Percentiles rank a stretch among this genome's conserved stretches.
Evolutionary conservation across 2,113 vertebrate genomes (phyloP).

Genomic region (Aegotheles bennettii): DNA sequence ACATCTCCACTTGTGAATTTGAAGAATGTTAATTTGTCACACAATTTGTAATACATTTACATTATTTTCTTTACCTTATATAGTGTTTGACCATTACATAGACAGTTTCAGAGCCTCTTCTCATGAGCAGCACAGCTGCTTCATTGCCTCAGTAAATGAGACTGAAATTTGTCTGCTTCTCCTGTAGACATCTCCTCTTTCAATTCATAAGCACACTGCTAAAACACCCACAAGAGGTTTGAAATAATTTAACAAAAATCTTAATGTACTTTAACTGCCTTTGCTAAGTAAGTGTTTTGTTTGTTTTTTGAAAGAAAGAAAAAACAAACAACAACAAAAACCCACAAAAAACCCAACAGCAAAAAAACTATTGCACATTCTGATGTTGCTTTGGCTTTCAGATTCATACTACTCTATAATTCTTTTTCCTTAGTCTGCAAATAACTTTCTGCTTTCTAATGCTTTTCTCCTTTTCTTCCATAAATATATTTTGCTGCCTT

Average conservation of each 20-base stretch:
- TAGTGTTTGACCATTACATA: not conserved
- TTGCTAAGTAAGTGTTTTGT: not conserved
- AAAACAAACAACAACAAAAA: no score
- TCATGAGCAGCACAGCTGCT: not conserved
- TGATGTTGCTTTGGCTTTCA: not conserved
- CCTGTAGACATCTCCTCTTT: not conserved
- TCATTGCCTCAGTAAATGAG: not conserved
- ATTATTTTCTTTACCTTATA: not conserved
- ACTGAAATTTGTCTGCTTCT: not conserved
- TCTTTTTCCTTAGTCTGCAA: not conserved
- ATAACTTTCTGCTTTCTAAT: not conserved
- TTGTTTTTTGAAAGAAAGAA: not conserved
- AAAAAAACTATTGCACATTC: not conserved
- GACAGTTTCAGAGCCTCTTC: not conserved
- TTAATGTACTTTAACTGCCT: not conserved
- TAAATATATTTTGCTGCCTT: not conserved
- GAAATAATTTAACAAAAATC: not conserved
- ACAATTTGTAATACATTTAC: not conserved
- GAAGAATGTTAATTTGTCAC: not conserved
- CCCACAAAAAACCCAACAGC: fast-evolving
- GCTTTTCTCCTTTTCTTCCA: not conserved
- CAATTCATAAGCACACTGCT: not conserved
- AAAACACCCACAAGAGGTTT: not conserved
- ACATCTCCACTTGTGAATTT: not conserved
- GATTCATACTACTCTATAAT: not conserved